These are phyloP conservation scores for Crypturellus undulatus DNA, from an alignment of 2,113 vertebrate species.

Conservation along the genomic window DNA sequence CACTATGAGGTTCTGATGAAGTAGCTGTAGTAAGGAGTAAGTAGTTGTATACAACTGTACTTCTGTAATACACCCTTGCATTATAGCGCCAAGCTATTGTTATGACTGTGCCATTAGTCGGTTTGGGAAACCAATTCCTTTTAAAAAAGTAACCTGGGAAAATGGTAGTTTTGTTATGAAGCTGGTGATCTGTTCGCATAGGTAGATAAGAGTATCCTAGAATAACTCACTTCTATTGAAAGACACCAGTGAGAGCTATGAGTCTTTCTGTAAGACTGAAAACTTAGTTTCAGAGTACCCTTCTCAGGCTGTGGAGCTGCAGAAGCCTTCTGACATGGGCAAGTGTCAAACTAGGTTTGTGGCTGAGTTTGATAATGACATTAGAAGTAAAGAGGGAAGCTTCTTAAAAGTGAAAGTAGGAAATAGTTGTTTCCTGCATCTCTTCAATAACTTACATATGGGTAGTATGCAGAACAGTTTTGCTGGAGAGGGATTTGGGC, in stretches of 20 bases:
- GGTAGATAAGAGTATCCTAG: neutral
- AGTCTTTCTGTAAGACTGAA: neutral
- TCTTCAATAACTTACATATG: neutral
- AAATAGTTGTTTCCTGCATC: neutral
- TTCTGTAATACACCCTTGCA: neutral
- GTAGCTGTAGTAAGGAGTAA: neutral
- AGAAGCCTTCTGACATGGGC: conserved; percentile 22
- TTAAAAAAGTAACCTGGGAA: neutral
- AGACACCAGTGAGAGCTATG: neutral
- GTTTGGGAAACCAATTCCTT: neutral
- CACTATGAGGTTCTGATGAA: neutral
- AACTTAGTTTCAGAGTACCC: neutral
- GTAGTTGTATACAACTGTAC: neutral
- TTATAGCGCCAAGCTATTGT: neutral
- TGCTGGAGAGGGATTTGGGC: neutral
- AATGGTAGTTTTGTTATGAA: neutral
- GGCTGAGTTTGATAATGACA: conserved; percentile 1
- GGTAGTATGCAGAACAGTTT: neutral
- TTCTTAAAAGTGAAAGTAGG: conserved; percentile 4
- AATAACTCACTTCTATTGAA: neutral
- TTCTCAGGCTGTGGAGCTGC: neutral
- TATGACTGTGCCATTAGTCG: neutral
- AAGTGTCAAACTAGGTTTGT: neutral
- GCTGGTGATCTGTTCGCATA: neutral
- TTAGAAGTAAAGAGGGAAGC: neutral